A percentile compares a stretch with the other conserved stretches of the same genome.
These are phyloP conservation scores for Hymenochirus boettgeri DNA, from an alignment of 2,113 vertebrate species.

Conservation along the genomic window DNA sequence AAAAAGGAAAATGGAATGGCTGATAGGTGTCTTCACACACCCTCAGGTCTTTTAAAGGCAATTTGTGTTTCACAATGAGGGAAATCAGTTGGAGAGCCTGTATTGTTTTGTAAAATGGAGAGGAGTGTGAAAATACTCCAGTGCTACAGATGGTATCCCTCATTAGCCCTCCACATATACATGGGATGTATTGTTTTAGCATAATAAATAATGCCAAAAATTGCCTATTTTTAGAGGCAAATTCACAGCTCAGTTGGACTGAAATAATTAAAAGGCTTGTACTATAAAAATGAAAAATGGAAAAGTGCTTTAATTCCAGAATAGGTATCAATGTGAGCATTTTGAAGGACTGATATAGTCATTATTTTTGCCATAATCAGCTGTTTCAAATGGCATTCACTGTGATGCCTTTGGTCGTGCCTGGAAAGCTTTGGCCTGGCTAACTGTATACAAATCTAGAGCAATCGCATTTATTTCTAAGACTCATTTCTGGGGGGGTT, in stretches of 20 bases:
- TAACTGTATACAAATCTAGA: too few species aligned
- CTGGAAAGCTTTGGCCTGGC: background rate
- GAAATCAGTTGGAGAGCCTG: conserved; percentile 66
- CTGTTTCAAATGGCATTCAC: too few species aligned
- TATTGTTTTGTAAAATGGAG: conserved; percentile 67
- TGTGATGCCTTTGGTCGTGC: too few species aligned
- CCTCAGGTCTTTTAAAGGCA: conserved; percentile 62
- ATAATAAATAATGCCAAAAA: conserved; percentile 47
- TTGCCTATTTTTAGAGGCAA: conserved; percentile 52
- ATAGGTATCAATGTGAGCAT: conserved; percentile 36
- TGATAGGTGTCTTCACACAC: conserved; percentile 69
- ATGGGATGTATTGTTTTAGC: conserved; percentile 52
- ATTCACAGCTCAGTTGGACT: conserved; percentile 50
- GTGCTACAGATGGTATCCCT: conserved; percentile 61
- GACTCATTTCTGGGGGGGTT: too few species aligned
- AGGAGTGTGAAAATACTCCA: conserved; percentile 65
- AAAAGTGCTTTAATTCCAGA: conserved; percentile 39
- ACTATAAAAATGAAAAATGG: conserved; percentile 54
- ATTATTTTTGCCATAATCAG: background rate
- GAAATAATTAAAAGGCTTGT: conserved; percentile 50
- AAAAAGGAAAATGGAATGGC: conserved; percentile 53
- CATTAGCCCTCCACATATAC: conserved; percentile 56
- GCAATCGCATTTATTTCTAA: too few species aligned
- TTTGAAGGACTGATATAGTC: conserved; percentile 18
- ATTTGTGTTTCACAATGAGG: conserved; percentile 67